Conservation (phyloP, 2,113 vertebrate species). For the Daphoenositta chrysoptera region DNA sequence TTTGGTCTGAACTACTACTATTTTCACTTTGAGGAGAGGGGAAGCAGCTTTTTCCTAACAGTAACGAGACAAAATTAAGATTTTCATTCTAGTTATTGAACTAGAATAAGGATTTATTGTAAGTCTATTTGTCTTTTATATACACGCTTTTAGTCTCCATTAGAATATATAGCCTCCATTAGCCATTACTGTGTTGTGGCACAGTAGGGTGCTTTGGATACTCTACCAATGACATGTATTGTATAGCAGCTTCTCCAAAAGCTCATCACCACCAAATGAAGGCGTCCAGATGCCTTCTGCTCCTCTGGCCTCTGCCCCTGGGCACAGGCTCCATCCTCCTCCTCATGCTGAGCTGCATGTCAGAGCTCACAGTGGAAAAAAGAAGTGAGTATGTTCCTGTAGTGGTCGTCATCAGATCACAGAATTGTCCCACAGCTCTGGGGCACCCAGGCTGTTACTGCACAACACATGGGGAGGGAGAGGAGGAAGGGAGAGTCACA, state of each 20-base stretch:
- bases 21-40: neutral
- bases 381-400: neutral
- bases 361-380: neutral
- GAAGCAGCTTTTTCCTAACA: neutral
- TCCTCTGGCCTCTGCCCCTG: neutral
- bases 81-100: neutral
- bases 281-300: neutral
- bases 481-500: neutral
- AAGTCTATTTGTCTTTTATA: neutral
- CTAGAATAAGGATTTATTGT: neutral
- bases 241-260: neutral
- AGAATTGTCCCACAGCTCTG: neutral
- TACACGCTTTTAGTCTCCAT: neutral
- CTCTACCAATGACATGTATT: neutral
- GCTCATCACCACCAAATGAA: neutral
- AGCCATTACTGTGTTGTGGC: neutral
- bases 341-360: neutral
- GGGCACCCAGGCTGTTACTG: neutral
- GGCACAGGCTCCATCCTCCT: neutral
- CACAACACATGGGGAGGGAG: neutral
- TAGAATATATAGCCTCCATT: neutral
- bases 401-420: neutral
- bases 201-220: neutral
- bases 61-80: neutral
- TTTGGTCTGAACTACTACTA: neutral